These are phyloP conservation scores for Phodopus roborovskii DNA, from an alignment of 2,113 vertebrate genomes.

Conservation along the genomic window DNA sequence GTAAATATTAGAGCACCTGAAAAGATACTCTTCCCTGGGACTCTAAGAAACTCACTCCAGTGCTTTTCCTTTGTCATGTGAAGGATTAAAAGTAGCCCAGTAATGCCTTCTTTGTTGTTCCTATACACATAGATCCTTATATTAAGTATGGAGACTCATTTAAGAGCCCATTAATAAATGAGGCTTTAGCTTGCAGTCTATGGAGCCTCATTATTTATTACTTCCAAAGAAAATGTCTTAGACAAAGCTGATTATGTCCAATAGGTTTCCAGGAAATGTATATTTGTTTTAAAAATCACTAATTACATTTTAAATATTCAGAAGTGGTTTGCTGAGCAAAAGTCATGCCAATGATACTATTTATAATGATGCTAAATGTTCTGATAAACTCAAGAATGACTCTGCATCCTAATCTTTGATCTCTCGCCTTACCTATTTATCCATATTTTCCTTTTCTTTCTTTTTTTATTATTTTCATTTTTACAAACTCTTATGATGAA, in stretches of 20 bases:
- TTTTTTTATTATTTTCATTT: background rate
- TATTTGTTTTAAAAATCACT: constrained; percentile 61
- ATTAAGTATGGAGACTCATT: constrained; percentile 60
- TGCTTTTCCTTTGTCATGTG: background rate
- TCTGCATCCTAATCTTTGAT: constrained; percentile 75
- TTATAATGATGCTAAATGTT: constrained; percentile 70
- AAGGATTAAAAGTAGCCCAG: constrained; percentile 17
- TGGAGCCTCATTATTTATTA: constrained; percentile 72
- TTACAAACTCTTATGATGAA: background rate
- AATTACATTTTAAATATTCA: constrained; percentile 82
- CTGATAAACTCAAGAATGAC: constrained; percentile 71
- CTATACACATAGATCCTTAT: background rate
- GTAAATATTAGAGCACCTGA: background rate
- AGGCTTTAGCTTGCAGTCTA: constrained; percentile 34
- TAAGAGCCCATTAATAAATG: constrained; percentile 57
- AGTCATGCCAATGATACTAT: constrained; percentile 66
- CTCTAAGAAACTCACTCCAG: background rate
- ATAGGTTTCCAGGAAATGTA: constrained; percentile 76
- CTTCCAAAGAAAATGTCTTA: constrained; percentile 70
- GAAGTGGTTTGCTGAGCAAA: constrained; percentile 76
- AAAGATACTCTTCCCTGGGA: constrained; percentile 35
- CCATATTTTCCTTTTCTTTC: background rate
- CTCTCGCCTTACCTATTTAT: background rate
- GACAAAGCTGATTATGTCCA: constrained; percentile 70
- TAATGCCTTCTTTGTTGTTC: background rate